Evolutionary conservation across 2,888 invertebrate genomes (phyloP), one percentile per base, ranked within the genome.

Genomic region (Temnothorax unifasciatus): DNA sequence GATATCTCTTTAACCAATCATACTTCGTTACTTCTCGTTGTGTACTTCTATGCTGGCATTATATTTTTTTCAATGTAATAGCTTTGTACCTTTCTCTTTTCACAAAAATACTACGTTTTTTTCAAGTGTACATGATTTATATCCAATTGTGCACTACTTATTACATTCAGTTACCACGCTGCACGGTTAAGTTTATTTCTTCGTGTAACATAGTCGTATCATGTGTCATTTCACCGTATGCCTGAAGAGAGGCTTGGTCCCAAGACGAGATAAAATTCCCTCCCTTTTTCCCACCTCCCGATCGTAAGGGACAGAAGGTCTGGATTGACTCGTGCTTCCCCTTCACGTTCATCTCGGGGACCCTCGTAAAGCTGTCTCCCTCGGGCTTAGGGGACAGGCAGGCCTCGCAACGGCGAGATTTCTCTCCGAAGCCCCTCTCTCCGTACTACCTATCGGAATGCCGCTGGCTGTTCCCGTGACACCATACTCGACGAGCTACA

Each of bases 301-400:
- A 83, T 59, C 87, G 25, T n/a, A 25, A 71, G 73, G 34, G 73
- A 81, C 57, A 63, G 59, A 85, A 75, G 68, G 57, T 71, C 52
- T 61, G 69, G 83, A 85, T 85, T 85, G 85, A 85, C 85, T 85
- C 63, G 83, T 85, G 61, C 69, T 59, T 61, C 63, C 75, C 83
- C 69, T 69, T 83, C 84, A 50, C 82, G 84, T 84, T 83, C 83
- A 63, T 85, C 83, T 83, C 29, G 29, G 29, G 61, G 63, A 83
- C 85, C 83, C 85, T 85, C 85, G 75, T 85, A 85, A 85, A 85
- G 61, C 75, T 61, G 83, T 83, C 83, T 75, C 47, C 75, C 75
- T 61, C 50, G 83, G 38, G 83, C 83, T 85, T 83, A 85, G 83
- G 75, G 75, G 34, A 82, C 54, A 59, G 66, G 9, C 71, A 25